These are phyloP conservation scores for Sepiola atlantica DNA, from an alignment of 2,888 invertebrate genomes.

Conservation along the genomic window DNA sequence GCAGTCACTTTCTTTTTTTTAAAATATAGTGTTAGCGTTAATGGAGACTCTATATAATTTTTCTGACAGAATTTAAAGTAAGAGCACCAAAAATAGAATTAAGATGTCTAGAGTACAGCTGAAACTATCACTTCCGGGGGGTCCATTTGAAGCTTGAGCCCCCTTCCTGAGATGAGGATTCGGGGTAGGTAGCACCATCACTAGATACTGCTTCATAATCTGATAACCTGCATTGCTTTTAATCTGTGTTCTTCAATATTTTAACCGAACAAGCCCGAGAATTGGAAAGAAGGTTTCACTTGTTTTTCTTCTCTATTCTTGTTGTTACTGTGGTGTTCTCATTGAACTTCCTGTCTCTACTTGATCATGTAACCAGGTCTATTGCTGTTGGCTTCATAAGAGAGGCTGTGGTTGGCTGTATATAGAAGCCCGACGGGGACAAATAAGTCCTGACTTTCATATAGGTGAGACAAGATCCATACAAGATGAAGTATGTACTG, in stretches of 20 bases:
- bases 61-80: no score
- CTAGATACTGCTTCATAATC: not conserved
- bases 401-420: not conserved
- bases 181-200: not conserved
- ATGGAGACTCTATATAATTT: no score
- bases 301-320: not conserved
- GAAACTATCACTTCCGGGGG: no score
- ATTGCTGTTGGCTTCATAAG: slow-evolving; percentile 32
- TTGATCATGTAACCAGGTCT: not conserved
- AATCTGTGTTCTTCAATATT: not conserved
- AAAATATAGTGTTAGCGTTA: no score
- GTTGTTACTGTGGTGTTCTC: not conserved
- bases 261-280: not conserved
- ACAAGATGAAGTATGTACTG: slow-evolving; percentile 32
- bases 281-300: not conserved
- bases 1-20: no score
- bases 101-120: no score
- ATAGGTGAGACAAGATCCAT: slow-evolving; percentile 18
- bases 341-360: not conserved
- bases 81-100: no score
- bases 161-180: not conserved
- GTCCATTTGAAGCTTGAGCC: no score
- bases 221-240: not conserved
- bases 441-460: slow-evolving; percentile 7
- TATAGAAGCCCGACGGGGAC: not conserved